Evolutionary conservation across 2,888 invertebrate genomes (phyloP).

Genomic region (Scaptomyza reducta): DNA sequence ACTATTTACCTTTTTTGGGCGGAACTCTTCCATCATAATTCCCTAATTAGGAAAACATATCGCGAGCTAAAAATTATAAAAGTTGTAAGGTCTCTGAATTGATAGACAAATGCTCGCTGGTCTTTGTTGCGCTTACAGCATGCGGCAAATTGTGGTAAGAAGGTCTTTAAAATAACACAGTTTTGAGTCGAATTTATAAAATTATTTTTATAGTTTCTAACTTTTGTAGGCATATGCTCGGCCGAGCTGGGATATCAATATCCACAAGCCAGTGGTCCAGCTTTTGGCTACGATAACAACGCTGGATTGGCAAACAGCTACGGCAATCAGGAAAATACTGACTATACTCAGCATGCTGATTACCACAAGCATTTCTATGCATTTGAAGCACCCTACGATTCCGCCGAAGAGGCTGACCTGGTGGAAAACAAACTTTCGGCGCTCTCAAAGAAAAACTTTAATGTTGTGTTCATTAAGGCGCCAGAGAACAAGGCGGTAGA

Average conservation of each 20-base stretch:
- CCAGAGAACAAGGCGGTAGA: constrained; percentile 77
- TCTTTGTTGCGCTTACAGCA: constrained; percentile 51
- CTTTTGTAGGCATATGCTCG: constrained; percentile 43
- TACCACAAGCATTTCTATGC: constrained; percentile 76
- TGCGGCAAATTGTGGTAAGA: constrained; percentile 60
- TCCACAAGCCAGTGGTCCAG: constrained; percentile 16
- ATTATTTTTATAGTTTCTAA: constrained; percentile 44
- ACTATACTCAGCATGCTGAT: constrained; percentile 46
- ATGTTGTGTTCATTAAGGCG: constrained; percentile 80
- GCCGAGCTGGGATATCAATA: constrained; percentile 67
- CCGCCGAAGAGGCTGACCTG: constrained; percentile 49
- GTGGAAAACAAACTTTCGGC: constrained; percentile 53
- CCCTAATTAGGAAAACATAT: constrained; percentile 35
- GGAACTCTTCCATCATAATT: constrained; percentile 16
- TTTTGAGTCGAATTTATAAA: not conserved
- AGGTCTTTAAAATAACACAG: not conserved
- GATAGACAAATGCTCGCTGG: constrained; percentile 40
- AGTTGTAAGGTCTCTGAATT: constrained; percentile 8
- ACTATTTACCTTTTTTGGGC: constrained; percentile 60
- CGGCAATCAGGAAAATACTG: constrained; percentile 1
- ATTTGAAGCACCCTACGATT: constrained; percentile 73
- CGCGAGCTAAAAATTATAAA: constrained; percentile 62
- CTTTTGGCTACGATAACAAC: constrained; percentile 22
- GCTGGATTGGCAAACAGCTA: not conserved
- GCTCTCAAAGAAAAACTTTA: constrained; percentile 70